phyloP scores from a whole-genome alignment of 1,140 invertebrate genomes.

The Lordiphosa stackelbergi region DNA sequence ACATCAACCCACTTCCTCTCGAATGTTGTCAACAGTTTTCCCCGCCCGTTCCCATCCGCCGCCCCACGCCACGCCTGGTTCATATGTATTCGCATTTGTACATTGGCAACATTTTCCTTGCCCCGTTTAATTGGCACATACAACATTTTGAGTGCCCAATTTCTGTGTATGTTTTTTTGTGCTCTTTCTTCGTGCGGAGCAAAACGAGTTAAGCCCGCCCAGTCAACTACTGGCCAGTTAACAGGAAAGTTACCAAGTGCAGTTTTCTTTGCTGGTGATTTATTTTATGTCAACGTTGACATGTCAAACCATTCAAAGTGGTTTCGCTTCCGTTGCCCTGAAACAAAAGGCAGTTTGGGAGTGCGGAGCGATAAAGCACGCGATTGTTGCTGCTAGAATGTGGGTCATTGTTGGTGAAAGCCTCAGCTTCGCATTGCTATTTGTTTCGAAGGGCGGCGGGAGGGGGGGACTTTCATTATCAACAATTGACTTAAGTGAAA shows the following conservation, averaged over 20 bases:
- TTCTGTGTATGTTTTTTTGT: slow-evolving; percentile 20
- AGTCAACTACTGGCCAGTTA: slow-evolving; percentile 42
- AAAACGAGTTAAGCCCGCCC: slow-evolving; percentile 7
- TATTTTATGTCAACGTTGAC: slow-evolving; percentile 76
- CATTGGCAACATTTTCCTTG: slow-evolving; percentile 66
- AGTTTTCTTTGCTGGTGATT: slow-evolving; percentile 69
- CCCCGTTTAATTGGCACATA: slow-evolving; percentile 65
- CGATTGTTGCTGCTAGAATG: slow-evolving; percentile 50
- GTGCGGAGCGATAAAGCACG: slow-evolving; percentile 65
- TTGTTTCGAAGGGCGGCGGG: background rate
- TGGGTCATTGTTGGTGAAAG: slow-evolving; percentile 30
- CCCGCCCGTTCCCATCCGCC: slow-evolving; percentile 1
- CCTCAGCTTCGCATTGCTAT: slow-evolving; percentile 4
- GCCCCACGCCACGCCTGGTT: slow-evolving; percentile 1
- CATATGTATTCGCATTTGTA: slow-evolving; percentile 52
- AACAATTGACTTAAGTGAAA: slow-evolving; percentile 54
- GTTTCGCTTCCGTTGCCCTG: slow-evolving; percentile 61
- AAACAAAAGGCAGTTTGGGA: slow-evolving; percentile 26
- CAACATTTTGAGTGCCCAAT: slow-evolving; percentile 62
- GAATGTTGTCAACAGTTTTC: slow-evolving; percentile 33
- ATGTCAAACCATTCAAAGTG: slow-evolving; percentile 76
- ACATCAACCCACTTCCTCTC: slow-evolving; percentile 38
- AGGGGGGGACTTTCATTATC: slow-evolving; percentile 42
- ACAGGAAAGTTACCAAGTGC: slow-evolving; percentile 52
- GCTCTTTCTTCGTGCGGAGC: slow-evolving; percentile 1